Evolutionary conservation across 2,888 invertebrate species (phyloP).

Genomic region (Pseudolycoriella hygida): DNA sequence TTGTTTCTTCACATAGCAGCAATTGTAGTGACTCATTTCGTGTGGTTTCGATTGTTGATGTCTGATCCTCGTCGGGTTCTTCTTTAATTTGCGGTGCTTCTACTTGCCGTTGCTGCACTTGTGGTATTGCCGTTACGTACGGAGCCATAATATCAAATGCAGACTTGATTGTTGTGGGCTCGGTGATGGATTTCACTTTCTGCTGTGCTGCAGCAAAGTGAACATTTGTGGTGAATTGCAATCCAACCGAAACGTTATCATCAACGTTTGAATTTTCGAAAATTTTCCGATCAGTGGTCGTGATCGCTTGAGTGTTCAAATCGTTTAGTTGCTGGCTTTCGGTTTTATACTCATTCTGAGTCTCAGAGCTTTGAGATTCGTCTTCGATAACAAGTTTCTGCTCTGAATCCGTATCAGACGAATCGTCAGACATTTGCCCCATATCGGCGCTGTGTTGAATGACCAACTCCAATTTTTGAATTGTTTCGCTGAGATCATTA

Average conservation of each 20-base stretch:
- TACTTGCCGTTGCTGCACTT: neutral
- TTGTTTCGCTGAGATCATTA: conserved; percentile 41
- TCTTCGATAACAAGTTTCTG: conserved; percentile 40
- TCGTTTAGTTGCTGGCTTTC: conserved; percentile 9
- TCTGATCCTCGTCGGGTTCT: conserved; percentile 4
- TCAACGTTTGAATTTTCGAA: neutral
- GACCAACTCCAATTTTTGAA: conserved; percentile 36
- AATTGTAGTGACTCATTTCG: conserved; percentile 51
- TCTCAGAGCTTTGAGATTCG: conserved; percentile 23
- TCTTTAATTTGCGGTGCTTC: conserved; percentile 13
- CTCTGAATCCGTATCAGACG: conserved; percentile 45
- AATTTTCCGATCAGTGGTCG: conserved; percentile 9
- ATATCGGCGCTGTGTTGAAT: conserved; percentile 14
- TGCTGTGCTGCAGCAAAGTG: conserved; percentile 3
- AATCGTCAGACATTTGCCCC: conserved; percentile 30
- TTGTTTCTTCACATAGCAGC: conserved; percentile 73
- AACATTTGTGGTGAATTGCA: neutral
- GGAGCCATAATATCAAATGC: conserved; percentile 18
- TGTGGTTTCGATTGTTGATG: neutral
- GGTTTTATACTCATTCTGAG: conserved; percentile 10
- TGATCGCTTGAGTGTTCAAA: conserved; percentile 15
- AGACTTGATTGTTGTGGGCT: conserved; percentile 16
- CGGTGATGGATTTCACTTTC: conserved; percentile 6
- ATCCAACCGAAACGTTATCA: neutral
- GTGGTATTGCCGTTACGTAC: conserved; percentile 8